These are phyloP conservation scores for Amiota minor DNA, from an alignment of 2,888 invertebrate genomes.

Conservation along the genomic window DNA sequence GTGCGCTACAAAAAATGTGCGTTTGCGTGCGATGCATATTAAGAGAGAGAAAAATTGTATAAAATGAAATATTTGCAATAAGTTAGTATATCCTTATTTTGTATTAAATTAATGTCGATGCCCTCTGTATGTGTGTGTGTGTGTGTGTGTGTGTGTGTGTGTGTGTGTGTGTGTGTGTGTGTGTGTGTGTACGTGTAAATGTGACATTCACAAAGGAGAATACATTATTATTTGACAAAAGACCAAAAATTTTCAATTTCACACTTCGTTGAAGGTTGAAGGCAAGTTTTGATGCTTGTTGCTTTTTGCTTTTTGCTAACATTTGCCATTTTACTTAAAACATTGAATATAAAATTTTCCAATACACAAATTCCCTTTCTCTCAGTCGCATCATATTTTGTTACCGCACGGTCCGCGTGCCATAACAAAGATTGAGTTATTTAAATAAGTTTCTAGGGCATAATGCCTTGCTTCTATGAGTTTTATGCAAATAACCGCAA, in stretches of 20 bases:
- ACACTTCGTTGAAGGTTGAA: constrained; percentile 59
- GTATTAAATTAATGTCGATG: background rate
- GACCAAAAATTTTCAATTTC: constrained; percentile 51
- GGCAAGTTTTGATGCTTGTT: constrained; percentile 26
- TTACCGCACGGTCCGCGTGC: background rate
- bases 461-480: constrained; percentile 32
- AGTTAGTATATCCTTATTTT: too few relatives aligned
- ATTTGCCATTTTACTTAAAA: background rate
- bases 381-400: background rate
- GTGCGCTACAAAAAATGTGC: background rate
- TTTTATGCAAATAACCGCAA: constrained; percentile 35
- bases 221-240: constrained; percentile 25
- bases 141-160: background rate
- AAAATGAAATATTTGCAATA: too few relatives aligned
- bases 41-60: too few relatives aligned
- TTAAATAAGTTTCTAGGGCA: constrained; percentile 20
- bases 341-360: too few relatives aligned
- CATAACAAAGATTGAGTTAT: constrained; percentile 20
- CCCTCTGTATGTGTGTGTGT: background rate
- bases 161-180: background rate
- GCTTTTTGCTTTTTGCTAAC: background rate
- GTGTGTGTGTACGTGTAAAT: background rate
- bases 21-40: background rate
- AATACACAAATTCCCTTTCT: background rate
- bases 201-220: background rate